These are phyloP conservation scores for Theristus sp. DNA, from an alignment of 2,888 invertebrate species.

Conservation along the genomic window DNA sequence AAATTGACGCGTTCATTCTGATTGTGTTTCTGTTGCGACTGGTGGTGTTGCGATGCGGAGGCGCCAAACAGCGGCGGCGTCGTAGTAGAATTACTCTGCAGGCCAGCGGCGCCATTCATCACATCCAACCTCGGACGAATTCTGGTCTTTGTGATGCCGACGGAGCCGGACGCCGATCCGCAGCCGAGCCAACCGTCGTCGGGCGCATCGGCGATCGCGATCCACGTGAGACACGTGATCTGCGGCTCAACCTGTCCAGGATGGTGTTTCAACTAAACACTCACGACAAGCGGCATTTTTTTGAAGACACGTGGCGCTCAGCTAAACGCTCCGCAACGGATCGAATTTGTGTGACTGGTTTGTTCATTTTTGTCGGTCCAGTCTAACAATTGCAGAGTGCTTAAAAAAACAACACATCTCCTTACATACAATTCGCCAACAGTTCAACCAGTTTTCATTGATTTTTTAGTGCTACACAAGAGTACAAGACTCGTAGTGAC, in stretches of 20 bases:
- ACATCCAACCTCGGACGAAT: slow-evolving; percentile 10
- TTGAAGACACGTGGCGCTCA: background rate
- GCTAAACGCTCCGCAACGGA: slow-evolving; percentile 7
- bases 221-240: slow-evolving; percentile 2
- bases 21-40: too few relatives aligned
- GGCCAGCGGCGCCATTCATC: background rate
- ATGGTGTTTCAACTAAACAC: too few relatives aligned
- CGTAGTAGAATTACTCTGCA: background rate
- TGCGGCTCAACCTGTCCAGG: background rate
- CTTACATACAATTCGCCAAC: too few relatives aligned
- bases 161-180: slow-evolving; percentile 21
- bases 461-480: too few relatives aligned
- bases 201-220: background rate
- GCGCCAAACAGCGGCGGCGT: too few relatives aligned
- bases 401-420: too few relatives aligned
- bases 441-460: too few relatives aligned
- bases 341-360: too few relatives aligned
- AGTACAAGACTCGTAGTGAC: too few relatives aligned
- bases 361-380: too few relatives aligned
- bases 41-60: background rate
- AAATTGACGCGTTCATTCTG: slow-evolving; percentile 46
- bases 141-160: slow-evolving; percentile 24
- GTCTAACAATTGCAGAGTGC: too few relatives aligned
- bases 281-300: background rate
- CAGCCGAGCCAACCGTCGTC: slow-evolving; percentile 11